Evolutionary conservation across 2,113 vertebrate genomes (phyloP).

Genomic region (Cheilinus undulatus): DNA sequence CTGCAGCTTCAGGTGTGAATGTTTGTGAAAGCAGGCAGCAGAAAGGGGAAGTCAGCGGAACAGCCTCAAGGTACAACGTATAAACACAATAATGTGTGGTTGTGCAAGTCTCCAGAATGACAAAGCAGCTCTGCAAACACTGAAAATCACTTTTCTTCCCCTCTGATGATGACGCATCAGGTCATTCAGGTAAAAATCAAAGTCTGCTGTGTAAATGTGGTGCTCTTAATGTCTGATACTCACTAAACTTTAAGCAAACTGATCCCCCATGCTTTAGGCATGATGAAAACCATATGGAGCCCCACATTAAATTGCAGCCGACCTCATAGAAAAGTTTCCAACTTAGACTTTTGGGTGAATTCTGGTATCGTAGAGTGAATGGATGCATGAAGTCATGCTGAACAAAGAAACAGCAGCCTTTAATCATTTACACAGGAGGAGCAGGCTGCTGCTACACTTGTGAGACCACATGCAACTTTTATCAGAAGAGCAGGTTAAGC

Average conservation of each 20-base stretch:
- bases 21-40: constrained; percentile 13
- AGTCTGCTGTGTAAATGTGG: neutral
- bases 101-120: neutral
- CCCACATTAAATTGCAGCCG: constrained; percentile 41
- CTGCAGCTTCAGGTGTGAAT: constrained; percentile 37
- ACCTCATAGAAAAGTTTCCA: constrained; percentile 12
- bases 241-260: constrained; percentile 30
- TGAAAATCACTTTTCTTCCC: neutral
- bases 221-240: constrained; percentile 1
- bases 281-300: constrained; percentile 65
- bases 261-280: constrained; percentile 36
- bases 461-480: constrained; percentile 13
- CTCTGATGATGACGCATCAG: too few relatives aligned
- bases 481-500: neutral
- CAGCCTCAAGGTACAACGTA: constrained; percentile 4
- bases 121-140: neutral
- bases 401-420: constrained; percentile 53
- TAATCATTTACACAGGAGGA: constrained; percentile 31
- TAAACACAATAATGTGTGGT: constrained; percentile 7
- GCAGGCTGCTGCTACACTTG: neutral
- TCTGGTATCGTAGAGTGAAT: constrained; percentile 12
- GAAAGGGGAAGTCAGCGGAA: constrained; percentile 29
- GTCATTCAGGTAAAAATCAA: neutral
- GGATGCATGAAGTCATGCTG: neutral
- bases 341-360: constrained; percentile 2